Base-by-base conservation (phyloP, 2,888 invertebrate genomes). In the Pachymerium ferrugineum region DNA sequence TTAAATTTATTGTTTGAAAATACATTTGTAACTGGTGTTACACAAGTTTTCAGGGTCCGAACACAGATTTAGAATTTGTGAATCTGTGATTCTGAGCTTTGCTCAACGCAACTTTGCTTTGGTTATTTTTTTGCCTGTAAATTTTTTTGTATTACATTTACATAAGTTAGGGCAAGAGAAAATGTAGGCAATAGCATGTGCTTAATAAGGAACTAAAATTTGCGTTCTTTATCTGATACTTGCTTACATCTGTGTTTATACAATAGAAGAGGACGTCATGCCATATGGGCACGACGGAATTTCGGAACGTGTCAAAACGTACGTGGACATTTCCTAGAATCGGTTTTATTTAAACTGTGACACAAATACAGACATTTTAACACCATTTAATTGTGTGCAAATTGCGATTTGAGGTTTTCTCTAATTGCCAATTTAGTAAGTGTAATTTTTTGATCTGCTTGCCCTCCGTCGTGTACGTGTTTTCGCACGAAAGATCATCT, bases 371-470 rank as follows among this genome's bases (percentile, higher is more conserved):
- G 16, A 12, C n/a, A 6, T 12, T 38, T 4, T 14, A 38, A 22
- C 38, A 62, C 28, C 62, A 62, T 28, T 62, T 62, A 28, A 62
- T 62, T 62, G 28, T n/a, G n/a, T n/a, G 28, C 62, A n/a, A 14
- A 28, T 62, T 62, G 47, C 47, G 22, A 54, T 54, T 54, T 16
- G 22, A 28, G 62, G 62, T 28, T 62, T 62, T 62, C 28, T 28
- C 62, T 28, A 62, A 62, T 62, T 62, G 62, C 62, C 14, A n/a
- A n/a, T 62, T 62, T 62, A 62, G 62, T 62, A 62, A 8, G 62
- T 10, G 62, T 28, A 62, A 25, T 62, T 62, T 62, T 62, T 62
- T 38, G 25, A 62, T 62, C 25, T 25, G 62, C 62, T 62, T 62
- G 62, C 62, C 62, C 62, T 62, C 62, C 62, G 62, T 62, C 62